Evolutionary conservation across 2,113 vertebrate genomes (phyloP).

Genomic region (Melanotaenia duboulayi): DNA sequence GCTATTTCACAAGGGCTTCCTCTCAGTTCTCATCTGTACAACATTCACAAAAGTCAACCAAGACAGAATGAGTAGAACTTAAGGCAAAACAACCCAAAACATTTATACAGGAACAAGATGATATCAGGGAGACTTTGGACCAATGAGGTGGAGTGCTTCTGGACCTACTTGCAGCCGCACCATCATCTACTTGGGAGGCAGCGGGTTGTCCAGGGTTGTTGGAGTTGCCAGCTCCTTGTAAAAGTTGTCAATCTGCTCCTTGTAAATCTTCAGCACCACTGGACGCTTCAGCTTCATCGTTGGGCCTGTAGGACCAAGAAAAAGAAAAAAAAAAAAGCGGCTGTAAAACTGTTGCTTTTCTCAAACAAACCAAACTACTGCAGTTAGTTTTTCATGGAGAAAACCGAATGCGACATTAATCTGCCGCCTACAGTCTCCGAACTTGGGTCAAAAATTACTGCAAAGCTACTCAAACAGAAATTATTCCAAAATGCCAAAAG

Average conservation of each 20-base stretch:
- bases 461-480: neutral
- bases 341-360: neutral
- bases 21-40: conserved; percentile 27
- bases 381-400: neutral
- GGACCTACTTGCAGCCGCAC: neutral
- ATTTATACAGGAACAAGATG: neutral
- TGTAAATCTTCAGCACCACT: conserved; percentile 86
- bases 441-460: neutral
- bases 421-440: neutral
- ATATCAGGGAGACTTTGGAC: conserved; percentile 16
- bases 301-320: conserved; percentile 83
- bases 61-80: conserved; percentile 31
- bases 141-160: conserved; percentile 11
- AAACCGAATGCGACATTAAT: too few species aligned
- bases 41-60: conserved; percentile 63
- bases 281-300: conserved; percentile 91
- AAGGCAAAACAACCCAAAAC: conserved; percentile 34
- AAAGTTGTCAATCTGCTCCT: conserved; percentile 84
- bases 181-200: conserved; percentile 70
- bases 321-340: neutral
- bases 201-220: conserved; percentile 42
- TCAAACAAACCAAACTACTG: neutral
- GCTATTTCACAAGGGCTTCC: conserved; percentile 59
- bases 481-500: neutral
- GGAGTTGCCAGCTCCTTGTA: conserved; percentile 81